A percentile compares a stretch with the other conserved stretches of the same genome.
phyloP scores from a whole-genome alignment of 2,888 invertebrate species.

The Cistogaster globosa region DNA sequence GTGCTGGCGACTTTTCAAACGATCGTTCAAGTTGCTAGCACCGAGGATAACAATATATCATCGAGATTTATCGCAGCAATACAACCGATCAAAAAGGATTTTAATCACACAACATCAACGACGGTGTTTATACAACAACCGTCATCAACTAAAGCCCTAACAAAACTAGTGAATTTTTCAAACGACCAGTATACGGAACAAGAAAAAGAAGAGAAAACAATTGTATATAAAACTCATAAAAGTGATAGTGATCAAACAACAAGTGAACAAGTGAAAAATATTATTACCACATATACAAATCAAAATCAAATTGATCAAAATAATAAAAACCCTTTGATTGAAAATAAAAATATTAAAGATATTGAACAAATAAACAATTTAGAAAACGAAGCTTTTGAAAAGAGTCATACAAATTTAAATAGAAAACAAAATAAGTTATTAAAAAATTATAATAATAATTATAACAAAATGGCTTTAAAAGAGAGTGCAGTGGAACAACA shows the following conservation, averaged over 20 bases:
- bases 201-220: slow-evolving; percentile 39
- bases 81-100: slow-evolving; percentile 73
- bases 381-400: slow-evolving; percentile 58
- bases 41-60: slow-evolving; percentile 81
- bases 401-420: slow-evolving; percentile 55
- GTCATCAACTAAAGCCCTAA: slow-evolving; percentile 65
- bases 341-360: slow-evolving; percentile 75
- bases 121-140: slow-evolving; percentile 48
- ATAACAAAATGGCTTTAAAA: slow-evolving; percentile 75
- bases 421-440: slow-evolving; percentile 72
- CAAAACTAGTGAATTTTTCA: slow-evolving; percentile 67
- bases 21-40: slow-evolving; percentile 84
- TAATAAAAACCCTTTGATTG: slow-evolving; percentile 67
- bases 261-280: slow-evolving; percentile 66
- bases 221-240: slow-evolving; percentile 62
- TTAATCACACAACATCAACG: slow-evolving; percentile 35
- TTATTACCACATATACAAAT: slow-evolving; percentile 54
- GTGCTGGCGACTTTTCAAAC: slow-evolving; percentile 84
- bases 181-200: slow-evolving; percentile 15
- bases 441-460: slow-evolving; percentile 64
- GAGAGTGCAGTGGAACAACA: slow-evolving; percentile 67
- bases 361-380: slow-evolving; percentile 72
- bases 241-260: slow-evolving; percentile 68
- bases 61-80: slow-evolving; percentile 79
- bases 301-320: slow-evolving; percentile 25